phyloP scores from a whole-genome alignment of 2,113 vertebrate genomes.

The Bombycilla garrulus region DNA sequence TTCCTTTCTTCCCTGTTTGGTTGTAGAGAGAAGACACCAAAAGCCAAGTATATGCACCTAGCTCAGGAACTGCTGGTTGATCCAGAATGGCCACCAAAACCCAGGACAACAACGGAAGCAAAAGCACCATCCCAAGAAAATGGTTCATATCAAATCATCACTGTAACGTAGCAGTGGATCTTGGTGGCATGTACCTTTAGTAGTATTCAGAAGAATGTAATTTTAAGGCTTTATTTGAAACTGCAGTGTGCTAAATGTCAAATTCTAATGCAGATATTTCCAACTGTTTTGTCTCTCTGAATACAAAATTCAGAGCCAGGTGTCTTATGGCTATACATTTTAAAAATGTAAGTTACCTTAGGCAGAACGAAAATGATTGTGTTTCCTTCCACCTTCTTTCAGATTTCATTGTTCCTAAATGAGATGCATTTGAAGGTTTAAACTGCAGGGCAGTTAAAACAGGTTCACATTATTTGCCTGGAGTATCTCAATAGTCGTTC shows the following conservation, averaged over 20 bases:
- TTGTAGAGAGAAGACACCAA: conserved; percentile 77
- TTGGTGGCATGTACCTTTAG: not conserved
- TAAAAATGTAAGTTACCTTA: conserved; percentile 45
- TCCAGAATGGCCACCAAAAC: conserved; percentile 97
- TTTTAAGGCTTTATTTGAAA: conserved; percentile 26
- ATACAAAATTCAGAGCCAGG: conserved; percentile 16
- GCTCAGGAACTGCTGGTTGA: conserved; percentile 93
- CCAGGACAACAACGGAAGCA: conserved; percentile 94
- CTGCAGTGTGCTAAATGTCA: not conserved
- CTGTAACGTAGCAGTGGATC: conserved; percentile 77
- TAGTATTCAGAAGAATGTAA: conserved; percentile 26
- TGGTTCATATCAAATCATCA: conserved; percentile 83
- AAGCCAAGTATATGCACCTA: conserved; percentile 94
- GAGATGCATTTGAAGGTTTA: conserved; percentile 31
- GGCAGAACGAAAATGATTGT: conserved; percentile 6
- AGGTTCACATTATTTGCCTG: conserved; percentile 12
- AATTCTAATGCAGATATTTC: conserved; percentile 19
- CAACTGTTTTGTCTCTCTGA: conserved; percentile 16
- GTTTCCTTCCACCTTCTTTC: conserved; percentile 29
- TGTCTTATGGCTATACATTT: not conserved
- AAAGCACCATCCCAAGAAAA: conserved; percentile 79
- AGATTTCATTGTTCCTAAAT: conserved; percentile 10
- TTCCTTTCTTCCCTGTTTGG: conserved; percentile 78
- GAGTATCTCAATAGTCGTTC: not conserved
- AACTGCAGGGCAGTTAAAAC: conserved; percentile 49